A percentile compares a stretch with the other conserved stretches of the same genome.
Conservation (phyloP, 2,888 invertebrate genomes). For the Acanthosoma haemorrhoidale region DNA sequence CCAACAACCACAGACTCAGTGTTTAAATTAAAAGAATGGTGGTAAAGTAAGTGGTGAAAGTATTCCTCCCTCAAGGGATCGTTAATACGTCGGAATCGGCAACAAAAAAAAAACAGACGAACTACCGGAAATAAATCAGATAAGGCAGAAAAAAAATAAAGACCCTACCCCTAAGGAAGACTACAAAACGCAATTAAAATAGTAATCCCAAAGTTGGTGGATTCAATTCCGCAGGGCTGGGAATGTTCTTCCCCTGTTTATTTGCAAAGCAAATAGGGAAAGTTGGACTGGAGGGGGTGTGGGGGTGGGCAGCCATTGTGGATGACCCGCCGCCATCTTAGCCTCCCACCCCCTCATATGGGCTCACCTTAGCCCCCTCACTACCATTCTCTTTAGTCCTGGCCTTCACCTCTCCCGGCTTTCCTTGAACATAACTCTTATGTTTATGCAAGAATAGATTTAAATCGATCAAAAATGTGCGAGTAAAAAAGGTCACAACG, state of each 20-base stretch:
- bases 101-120: background rate
- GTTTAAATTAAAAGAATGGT: no score
- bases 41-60: no score
- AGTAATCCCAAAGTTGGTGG: constrained; percentile 16
- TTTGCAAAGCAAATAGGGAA: constrained; percentile 21
- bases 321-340: constrained; percentile 29
- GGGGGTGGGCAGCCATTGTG: constrained; percentile 29
- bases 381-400: background rate
- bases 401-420: background rate
- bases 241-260: constrained; percentile 5
- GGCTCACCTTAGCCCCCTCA: background rate
- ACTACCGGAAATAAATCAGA: background rate
- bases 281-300: constrained; percentile 4
- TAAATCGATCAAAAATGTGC: no score
- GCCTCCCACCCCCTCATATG: constrained; percentile 15
- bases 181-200: constrained; percentile 20
- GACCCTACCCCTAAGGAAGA: background rate
- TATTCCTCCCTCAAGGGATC: no score
- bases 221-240: constrained; percentile 8
- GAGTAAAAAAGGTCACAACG: no score
- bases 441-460: no score
- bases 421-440: background rate
- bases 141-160: background rate
- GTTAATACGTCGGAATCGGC: no score
- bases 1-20: no score